Evolutionary conservation across 2,113 vertebrate species (phyloP), one percentile per base, ranked within the genome.

Genomic region (Indicator indicator): DNA sequence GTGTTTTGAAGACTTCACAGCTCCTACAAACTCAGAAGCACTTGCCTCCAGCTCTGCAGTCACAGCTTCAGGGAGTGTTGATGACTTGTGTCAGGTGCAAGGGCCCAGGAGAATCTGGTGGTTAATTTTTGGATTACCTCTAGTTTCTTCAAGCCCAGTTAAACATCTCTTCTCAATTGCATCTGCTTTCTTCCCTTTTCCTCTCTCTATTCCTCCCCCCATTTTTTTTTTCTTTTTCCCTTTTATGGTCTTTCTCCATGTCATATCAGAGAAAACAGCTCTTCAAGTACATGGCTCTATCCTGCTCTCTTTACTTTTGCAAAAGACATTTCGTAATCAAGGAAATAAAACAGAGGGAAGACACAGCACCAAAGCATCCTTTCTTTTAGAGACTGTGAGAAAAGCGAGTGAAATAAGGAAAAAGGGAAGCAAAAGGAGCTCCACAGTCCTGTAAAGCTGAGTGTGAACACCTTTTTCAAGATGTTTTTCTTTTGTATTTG

Each of bases 171-270:
- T 52, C 32, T 83, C 23, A 72, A 26, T 11, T 58, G 40, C 12
- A 48, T 42, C 69, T 48, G 2, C 1, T 50, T 68, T 44, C 9
- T 56, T 36, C 13, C 5, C n/a, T 36, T 26, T 27, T 32, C 20
- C 5, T n/a, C 12, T 27, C 3, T 24, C 5, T 32, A 10, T 26
- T 3, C 21, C 9, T 23, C 6, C 12, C 12, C 5, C 3, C 46
- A n/a, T n/a, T n/a, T 38, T 30, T 18, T 58, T 30, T 32, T 59
- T 55, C 12, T 3, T 18, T 79, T 75, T 56, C 48, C 21, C 48
- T 50, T 23, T 50, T 21, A 50, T 50, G 20, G 4, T 50, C 21
- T 50, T 40, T 38, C 55, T 85, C 16, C 19, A 71, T 55, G 21
- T 76, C 42, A 48, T 69, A 42, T 19, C n/a, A 69, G 13, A 68